These are phyloP conservation scores for Syritta pipiens DNA, from an alignment of 2,888 invertebrate species.

Conservation along the genomic window DNA sequence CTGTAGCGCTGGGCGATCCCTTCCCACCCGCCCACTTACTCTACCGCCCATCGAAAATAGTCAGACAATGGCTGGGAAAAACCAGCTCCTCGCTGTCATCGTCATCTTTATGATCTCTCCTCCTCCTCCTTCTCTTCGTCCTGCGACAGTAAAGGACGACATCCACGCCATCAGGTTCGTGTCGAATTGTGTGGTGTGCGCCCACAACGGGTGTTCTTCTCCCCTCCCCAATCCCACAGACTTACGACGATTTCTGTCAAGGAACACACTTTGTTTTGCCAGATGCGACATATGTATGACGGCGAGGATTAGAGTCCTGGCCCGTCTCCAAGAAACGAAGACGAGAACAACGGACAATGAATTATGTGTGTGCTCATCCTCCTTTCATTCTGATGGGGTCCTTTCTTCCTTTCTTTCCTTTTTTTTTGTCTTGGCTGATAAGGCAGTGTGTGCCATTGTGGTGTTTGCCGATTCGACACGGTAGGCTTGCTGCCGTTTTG, in stretches of 20 bases:
- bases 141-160: constrained; percentile 6
- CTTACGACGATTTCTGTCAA: constrained; percentile 15
- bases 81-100: constrained; percentile 8
- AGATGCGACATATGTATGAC: constrained; percentile 39
- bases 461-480: constrained; percentile 1
- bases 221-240: no score
- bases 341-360: constrained; percentile 20
- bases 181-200: constrained; percentile 17
- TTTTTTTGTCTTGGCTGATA: constrained; percentile 2
- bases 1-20: no score
- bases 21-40: no score
- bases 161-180: neutral
- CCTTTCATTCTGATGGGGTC: constrained; percentile 6
- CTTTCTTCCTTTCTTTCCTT: constrained; percentile 3
- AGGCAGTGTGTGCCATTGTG: constrained; percentile 1
- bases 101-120: constrained; percentile 16
- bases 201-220: neutral
- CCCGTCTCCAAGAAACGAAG: neutral
- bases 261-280: constrained; percentile 39
- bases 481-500: neutral
- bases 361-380: constrained; percentile 31
- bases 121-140: neutral
- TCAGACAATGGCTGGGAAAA: constrained; percentile 5
- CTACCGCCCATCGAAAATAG: no score
- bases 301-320: constrained; percentile 17